Base-by-base conservation (phyloP, 2,888 invertebrate species). In the Lobophora halterata region DNA sequence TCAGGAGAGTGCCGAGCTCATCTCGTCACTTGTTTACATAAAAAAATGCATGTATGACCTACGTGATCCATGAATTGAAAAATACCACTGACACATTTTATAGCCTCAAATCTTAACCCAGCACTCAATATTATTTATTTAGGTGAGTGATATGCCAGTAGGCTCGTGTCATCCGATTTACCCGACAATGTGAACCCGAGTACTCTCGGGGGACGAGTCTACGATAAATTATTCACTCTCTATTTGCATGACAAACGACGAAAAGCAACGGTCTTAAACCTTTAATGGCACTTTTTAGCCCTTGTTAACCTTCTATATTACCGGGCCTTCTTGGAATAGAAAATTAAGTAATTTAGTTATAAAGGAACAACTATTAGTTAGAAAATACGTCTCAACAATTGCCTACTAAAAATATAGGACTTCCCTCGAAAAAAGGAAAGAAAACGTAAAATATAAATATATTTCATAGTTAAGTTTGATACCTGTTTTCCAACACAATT, bases 181-280 rank as follows among this genome's bases (percentile, higher is more conserved):
- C 65, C 54, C 64, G 59, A 72, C 75, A 73, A 71, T 73, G 64
- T 63, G 57, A 60, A 64, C 62, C 62, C 58, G 67, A 62, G 62
- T 74, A 71, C 67, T 70, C 69, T 61, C 65, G 50, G 63, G 67
- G 73, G 75, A 75, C 73, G 74, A 74, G 73, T 77, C 70, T 71
- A 66, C 69, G 62, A 78, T 83, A 80, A 82, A 81, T 81, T 81
- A 83, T 85, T 83, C 82, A 79, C 70, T 78, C 69, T 71, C 71
- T 79, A 81, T 83, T 85, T 82, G 77, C 82, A 81, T 83, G 79
- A 81, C 77, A 83, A 83, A 83, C 79, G 81, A 77, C 63, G 58
- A 54, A 60, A 62, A 72, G 71, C 67, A 66, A 63, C 58, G 78
- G 71, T 76, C 73, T 79, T 58, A 79, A 75, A 77, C 74, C 74